Percentiles rank a stretch among this genome's conserved stretches.
These are phyloP conservation scores for Cinclus mexicanus DNA, from an alignment of 2,113 vertebrate species.

Conservation along the genomic window DNA sequence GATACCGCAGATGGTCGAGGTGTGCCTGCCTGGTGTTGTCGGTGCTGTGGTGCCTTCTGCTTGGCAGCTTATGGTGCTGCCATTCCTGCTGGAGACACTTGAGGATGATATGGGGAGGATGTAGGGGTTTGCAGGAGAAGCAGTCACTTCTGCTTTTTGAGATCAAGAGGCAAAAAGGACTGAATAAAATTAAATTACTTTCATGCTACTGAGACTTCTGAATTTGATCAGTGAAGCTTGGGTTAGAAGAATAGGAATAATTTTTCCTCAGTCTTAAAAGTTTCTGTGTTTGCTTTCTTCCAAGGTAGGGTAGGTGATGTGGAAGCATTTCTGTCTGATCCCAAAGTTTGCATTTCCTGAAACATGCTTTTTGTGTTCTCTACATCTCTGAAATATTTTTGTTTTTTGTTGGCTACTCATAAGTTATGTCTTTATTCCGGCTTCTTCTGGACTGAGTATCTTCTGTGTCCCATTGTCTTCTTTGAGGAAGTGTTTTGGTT, in stretches of 20 bases:
- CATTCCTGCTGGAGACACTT: not conserved
- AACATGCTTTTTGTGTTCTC: not conserved
- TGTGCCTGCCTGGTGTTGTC: not conserved
- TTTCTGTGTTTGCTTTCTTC: not conserved
- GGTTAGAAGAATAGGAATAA: not conserved
- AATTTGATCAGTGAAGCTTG: not conserved
- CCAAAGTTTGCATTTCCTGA: not conserved
- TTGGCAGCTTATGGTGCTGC: not conserved
- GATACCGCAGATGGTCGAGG: not conserved
- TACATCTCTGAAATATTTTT: not conserved
- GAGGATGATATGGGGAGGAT: not conserved
- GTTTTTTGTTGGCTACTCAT: not conserved
- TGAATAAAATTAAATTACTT: not conserved
- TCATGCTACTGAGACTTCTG: not conserved
- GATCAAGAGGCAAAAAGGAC: not conserved
- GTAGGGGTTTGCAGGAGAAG: not conserved
- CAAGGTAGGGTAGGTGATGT: not conserved
- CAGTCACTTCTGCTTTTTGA: not conserved
- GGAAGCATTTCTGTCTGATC: not conserved
- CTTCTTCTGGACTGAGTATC: not conserved
- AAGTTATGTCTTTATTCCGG: not conserved
- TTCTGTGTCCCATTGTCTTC: not conserved
- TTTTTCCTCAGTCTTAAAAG: not conserved
- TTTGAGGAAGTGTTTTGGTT: not conserved
- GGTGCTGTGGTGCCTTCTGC: not conserved